Evolutionary conservation across 2,797 vertebrate species (phyloP).

Genomic region (Anas bahamensis): DNA sequence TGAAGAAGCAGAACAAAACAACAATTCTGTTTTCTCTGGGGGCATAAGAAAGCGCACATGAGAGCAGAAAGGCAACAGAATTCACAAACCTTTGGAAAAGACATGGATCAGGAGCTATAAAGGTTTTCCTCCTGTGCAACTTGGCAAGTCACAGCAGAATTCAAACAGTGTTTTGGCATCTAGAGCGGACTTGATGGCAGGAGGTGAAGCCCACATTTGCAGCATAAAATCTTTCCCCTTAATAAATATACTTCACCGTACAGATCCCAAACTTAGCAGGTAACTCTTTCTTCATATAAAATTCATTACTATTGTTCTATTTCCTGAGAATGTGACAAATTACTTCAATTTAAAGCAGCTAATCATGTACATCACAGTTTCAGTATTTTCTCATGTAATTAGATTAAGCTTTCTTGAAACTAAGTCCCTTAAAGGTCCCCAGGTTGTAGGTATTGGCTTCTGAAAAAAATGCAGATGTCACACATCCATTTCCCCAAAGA

Average conservation of each 20-base stretch:
- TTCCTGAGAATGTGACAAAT: background rate
- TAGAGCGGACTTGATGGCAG: background rate
- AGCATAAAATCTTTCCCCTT: background rate
- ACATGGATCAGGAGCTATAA: background rate
- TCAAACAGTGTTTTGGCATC: rapidly evolving
- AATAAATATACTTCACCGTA: background rate
- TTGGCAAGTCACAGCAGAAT: background rate
- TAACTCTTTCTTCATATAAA: background rate
- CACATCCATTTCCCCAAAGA: background rate
- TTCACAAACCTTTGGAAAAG: background rate
- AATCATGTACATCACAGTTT: background rate
- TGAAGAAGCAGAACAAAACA: background rate
- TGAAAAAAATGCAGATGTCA: background rate
- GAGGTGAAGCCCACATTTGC: background rate
- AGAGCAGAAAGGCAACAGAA: background rate
- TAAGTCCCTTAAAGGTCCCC: background rate
- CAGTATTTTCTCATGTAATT: background rate
- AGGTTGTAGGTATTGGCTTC: background rate
- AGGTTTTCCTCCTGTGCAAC: background rate
- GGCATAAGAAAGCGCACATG: background rate
- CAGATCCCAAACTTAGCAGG: background rate
- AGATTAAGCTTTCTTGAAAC: background rate
- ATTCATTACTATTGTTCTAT: background rate
- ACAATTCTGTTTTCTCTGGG: background rate
- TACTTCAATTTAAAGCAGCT: background rate